Evolutionary conservation across 2,113 vertebrate genomes (phyloP), one percentile per base, ranked within the genome.

Genomic region (Antennarius striatus): DNA sequence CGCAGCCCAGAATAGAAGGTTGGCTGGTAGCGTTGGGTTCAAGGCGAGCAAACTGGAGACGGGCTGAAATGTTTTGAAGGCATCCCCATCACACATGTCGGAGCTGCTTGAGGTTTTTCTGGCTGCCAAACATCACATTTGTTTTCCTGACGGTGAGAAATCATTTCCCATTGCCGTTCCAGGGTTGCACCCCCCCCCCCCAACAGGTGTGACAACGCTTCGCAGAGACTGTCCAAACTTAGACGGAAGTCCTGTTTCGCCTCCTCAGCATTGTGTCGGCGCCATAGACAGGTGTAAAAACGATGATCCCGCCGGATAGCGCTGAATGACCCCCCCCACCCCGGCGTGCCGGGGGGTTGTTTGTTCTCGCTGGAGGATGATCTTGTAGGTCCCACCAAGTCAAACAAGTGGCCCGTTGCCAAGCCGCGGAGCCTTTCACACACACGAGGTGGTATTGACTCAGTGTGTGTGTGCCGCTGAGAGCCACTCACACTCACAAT

Each of bases 341-440:
- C 64, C 73, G 36, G 60, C 54, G 67, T 30, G 42, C 47, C 77
- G 17, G 11, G 51, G 60, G 49, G 69, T 64, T 90, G 86, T 93
- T 92, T 92, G 90, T 85, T 86, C 86, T 84, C 71, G 56, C 80
- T 79, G 57, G 63, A 84, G 86, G 89, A 91, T 88, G 88, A 92
- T 91, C 87, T 88, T 84, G 85, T 90, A 85, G 89, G 85, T 89
- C 89, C 83, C 82, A 84, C 82, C 83, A 89, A 89, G 86, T 90
- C 84, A 91, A 92, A 92, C 88, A 92, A 90, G 81, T 66, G 83
- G 90, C 89, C 50, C 50, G 69, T 82, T 88, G 90, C 90, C 91
- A 91, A 87, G 82, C 83, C 80, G 57, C 85, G 45, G 52, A 56
- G 87, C 83, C 75, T 75, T 86, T 90, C 84, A 87, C 82, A 73